phyloP scores from a whole-genome alignment of 2,113 vertebrate genomes.

The Cinclus mexicanus region DNA sequence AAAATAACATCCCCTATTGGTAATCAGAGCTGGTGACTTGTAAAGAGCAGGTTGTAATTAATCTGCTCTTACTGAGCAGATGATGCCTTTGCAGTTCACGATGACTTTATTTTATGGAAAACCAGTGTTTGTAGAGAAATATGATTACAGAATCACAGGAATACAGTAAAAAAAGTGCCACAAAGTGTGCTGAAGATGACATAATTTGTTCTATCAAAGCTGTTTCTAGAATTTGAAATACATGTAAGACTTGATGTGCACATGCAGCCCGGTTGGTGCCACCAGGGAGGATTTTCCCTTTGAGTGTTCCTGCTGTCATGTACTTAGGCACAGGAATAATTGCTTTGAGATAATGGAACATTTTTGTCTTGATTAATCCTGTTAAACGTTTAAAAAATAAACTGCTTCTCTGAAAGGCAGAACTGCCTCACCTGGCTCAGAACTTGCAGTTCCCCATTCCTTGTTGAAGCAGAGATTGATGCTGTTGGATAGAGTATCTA shows the following conservation, averaged over 20 bases:
- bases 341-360: not conserved
- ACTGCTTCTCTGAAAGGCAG: not conserved
- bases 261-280: not conserved
- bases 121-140: not conserved
- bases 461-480: not conserved
- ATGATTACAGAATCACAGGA: not conserved
- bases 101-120: slow-evolving; percentile 7
- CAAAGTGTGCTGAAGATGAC: not conserved
- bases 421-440: not conserved
- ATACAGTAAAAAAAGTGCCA: not conserved
- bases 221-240: not conserved
- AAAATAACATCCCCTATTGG: not conserved
- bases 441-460: not conserved
- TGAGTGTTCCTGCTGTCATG: not conserved
- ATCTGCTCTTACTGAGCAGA: not conserved
- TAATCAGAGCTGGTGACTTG: not conserved
- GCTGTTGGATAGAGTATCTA: not conserved
- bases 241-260: not conserved
- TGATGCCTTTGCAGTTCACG: not conserved
- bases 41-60: not conserved
- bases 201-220: not conserved
- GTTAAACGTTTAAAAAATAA: not conserved
- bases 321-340: not conserved
- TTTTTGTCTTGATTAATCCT: not conserved
- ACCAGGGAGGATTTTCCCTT: not conserved